These are phyloP conservation scores for Ennomos fuscantarius DNA, from an alignment of 2,888 invertebrate species.

Conservation along the genomic window DNA sequence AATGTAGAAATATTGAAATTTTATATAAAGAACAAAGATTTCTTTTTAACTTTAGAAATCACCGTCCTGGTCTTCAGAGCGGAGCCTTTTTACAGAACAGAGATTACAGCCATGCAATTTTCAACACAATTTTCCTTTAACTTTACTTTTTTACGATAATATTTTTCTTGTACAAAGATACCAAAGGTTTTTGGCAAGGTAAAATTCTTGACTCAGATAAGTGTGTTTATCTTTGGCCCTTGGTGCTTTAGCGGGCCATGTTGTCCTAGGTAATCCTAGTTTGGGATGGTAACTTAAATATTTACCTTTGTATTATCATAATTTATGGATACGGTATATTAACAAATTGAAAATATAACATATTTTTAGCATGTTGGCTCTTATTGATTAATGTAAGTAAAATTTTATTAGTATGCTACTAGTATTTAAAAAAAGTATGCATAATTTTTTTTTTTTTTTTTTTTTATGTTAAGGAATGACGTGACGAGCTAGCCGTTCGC, in stretches of 20 bases:
- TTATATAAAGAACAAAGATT: too few species aligned
- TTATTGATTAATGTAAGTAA: not conserved
- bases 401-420: not conserved
- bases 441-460: too few species aligned
- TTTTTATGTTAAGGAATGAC: too few species aligned
- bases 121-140: slow-evolving; percentile 2
- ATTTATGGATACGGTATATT: slow-evolving; percentile 12
- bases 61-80: too few species aligned
- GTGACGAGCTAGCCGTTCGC: too few species aligned
- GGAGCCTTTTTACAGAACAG: slow-evolving; percentile 2
- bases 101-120: slow-evolving; percentile 1
- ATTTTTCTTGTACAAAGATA: slow-evolving; percentile 21
- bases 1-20: too few species aligned
- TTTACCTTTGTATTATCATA: slow-evolving; percentile 12
- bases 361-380: too few species aligned
- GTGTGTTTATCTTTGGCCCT: slow-evolving; percentile 45
- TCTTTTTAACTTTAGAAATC: too few species aligned
- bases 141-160: slow-evolving; percentile 3
- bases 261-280: slow-evolving; percentile 48
- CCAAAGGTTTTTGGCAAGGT: slow-evolving; percentile 27
- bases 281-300: slow-evolving; percentile 32
- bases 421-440: too few species aligned
- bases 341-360: slow-evolving; percentile 1
- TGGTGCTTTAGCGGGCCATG: slow-evolving; percentile 38
- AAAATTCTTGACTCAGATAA: slow-evolving; percentile 43